Conservation (phyloP, 2,113 vertebrate species). For the Mastomys coucha region DNA sequence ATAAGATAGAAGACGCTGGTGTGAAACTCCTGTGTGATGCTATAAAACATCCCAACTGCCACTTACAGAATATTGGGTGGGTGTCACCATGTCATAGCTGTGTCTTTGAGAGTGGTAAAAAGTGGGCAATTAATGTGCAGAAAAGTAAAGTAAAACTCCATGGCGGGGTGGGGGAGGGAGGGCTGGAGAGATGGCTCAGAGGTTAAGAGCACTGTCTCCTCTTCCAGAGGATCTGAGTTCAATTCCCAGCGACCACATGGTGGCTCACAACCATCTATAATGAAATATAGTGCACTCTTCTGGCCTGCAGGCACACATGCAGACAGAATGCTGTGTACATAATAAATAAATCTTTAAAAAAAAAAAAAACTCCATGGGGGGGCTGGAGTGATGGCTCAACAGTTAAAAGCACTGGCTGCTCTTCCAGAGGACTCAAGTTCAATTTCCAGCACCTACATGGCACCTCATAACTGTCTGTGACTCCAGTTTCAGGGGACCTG, state of each 20-base stretch:
- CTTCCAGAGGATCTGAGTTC: background rate
- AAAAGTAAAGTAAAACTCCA: background rate
- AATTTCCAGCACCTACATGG: background rate
- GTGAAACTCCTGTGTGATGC: conserved; percentile 38
- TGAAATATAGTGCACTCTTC: no score
- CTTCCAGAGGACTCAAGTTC: background rate
- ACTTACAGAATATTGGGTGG: conserved; percentile 49
- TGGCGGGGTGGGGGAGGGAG: no score
- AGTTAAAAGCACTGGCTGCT: background rate
- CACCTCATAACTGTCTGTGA: background rate
- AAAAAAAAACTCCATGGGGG: background rate
- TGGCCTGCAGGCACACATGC: no score
- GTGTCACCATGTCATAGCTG: background rate
- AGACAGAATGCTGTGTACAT: no score
- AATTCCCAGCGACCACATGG: background rate
- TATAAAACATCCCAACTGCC: conserved; percentile 39
- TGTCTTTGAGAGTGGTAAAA: background rate
- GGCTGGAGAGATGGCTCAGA: background rate
- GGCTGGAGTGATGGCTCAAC: background rate
- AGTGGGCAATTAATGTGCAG: background rate
- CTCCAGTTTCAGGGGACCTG: background rate
- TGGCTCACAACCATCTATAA: no score
- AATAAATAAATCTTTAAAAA: background rate
- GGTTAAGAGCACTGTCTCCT: background rate
- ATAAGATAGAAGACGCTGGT: background rate